Conservation (phyloP, 2,797 vertebrate genomes). For the Hippopotamyrus pictus region DNA sequence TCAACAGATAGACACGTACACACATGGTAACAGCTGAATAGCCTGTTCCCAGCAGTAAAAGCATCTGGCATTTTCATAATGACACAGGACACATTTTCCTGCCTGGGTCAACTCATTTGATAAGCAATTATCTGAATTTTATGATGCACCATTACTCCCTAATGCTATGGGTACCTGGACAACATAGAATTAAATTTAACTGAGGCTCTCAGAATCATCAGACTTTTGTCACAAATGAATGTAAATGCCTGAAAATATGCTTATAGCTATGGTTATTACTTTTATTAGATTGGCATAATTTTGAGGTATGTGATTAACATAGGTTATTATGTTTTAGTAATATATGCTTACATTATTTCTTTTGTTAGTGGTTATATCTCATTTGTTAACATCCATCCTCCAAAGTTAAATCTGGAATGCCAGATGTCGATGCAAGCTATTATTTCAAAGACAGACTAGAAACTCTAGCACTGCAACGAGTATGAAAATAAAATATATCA, state of each 20-base stretch:
- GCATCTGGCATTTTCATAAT: background rate
- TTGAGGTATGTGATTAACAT: background rate
- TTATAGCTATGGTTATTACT: background rate
- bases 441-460: background rate
- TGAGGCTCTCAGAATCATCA: background rate
- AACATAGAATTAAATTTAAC: background rate
- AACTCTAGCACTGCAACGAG: background rate
- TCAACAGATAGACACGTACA: background rate
- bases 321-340: background rate
- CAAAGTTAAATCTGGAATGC: background rate
- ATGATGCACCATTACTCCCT: background rate
- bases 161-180: background rate
- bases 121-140: constrained; percentile 10
- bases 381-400: background rate
- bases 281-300: background rate
- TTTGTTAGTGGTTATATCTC: background rate
- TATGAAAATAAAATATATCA: background rate
- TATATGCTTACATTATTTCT: background rate
- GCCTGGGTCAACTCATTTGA: background rate
- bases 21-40: background rate
- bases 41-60: background rate
- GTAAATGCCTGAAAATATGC: background rate
- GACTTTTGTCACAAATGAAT: background rate
- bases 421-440: background rate
- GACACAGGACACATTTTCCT: background rate